phyloP scores from a whole-genome alignment of 2,797 vertebrate genomes.

The Ambastaia sidthimunki region DNA sequence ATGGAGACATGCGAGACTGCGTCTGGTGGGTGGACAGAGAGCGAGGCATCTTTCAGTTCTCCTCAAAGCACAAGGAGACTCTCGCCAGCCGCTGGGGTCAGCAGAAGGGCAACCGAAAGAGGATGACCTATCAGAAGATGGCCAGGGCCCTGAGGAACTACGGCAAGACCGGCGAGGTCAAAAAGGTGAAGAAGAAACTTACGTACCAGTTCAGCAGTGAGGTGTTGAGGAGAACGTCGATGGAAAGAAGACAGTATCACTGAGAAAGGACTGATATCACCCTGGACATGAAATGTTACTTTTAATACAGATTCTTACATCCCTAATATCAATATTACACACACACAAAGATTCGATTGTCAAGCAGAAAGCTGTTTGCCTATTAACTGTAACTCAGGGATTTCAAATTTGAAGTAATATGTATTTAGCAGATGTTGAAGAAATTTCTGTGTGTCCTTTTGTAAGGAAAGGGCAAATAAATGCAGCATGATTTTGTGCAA shows the following conservation, averaged over 20 bases:
- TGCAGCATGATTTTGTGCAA: neutral
- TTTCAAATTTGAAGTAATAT: neutral
- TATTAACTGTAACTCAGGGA: slow-evolving; percentile 29
- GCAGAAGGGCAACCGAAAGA: slow-evolving; percentile 98
- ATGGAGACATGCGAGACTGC: slow-evolving; percentile 94
- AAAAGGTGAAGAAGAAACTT: slow-evolving; percentile 70
- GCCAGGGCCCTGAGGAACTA: slow-evolving; percentile 97
- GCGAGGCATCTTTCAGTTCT: slow-evolving; percentile 98
- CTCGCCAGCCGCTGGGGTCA: slow-evolving; percentile 92
- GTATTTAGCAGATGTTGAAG: neutral
- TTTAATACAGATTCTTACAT: neutral
- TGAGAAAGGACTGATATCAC: slow-evolving; percentile 62
- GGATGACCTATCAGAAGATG: slow-evolving; percentile 99
- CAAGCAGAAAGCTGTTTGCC: neutral
- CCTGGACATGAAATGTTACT: neutral
- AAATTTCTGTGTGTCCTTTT: neutral
- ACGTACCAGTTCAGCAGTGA: slow-evolving; percentile 98
- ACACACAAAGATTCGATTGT: neutral
- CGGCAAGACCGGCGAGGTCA: slow-evolving; percentile 95
- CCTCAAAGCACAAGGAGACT: slow-evolving; percentile 96
- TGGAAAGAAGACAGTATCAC: slow-evolving; percentile 79
- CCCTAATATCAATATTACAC: neutral
- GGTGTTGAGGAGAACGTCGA: slow-evolving; percentile 82
- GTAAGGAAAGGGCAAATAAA: neutral
- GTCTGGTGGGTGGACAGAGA: slow-evolving; percentile 99